Evolutionary conservation across 2,113 vertebrate species (phyloP).

Genomic region (Mionectes macconnelli): DNA sequence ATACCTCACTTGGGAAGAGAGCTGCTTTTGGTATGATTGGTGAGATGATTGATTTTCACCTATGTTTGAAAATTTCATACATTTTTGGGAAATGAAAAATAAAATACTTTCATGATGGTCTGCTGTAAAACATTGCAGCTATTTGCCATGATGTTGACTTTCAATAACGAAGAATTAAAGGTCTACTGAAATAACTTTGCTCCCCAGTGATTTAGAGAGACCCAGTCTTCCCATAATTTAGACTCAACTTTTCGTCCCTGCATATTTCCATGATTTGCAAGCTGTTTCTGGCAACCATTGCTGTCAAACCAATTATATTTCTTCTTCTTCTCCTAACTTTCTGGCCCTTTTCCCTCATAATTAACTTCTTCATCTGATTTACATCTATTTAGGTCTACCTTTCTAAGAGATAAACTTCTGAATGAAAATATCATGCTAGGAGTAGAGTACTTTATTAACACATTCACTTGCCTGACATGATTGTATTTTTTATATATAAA

Average conservation of each 20-base stretch:
- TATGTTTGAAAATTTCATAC: conserved; percentile 39
- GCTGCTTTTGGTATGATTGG: neutral
- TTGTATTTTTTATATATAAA: neutral
- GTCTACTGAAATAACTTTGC: conserved; percentile 66
- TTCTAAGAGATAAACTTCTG: conserved; percentile 58
- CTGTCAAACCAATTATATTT: conserved; percentile 68
- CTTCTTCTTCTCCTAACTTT: conserved; percentile 59
- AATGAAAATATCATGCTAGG: conserved; percentile 39
- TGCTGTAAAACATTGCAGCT: conserved; percentile 63
- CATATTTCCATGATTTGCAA: conserved; percentile 74
- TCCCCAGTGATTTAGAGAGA: conserved; percentile 75
- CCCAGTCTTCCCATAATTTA: conserved; percentile 71
- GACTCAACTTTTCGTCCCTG: conserved; percentile 63
- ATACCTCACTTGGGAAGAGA: neutral
- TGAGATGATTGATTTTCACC: conserved; percentile 31
- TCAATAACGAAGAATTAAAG: conserved; percentile 73
- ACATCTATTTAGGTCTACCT: conserved; percentile 70
- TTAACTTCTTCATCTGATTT: conserved; percentile 71
- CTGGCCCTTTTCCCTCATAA: conserved; percentile 69
- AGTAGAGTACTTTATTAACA: neutral
- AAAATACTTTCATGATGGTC: conserved; percentile 42
- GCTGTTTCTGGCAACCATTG: conserved; percentile 70
- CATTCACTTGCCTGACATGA: neutral
- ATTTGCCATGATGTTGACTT: conserved; percentile 66
- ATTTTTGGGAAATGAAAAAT: conserved; percentile 64